Evolutionary conservation across 2,888 invertebrate genomes (phyloP).

Genomic region (Acheta domesticus): DNA sequence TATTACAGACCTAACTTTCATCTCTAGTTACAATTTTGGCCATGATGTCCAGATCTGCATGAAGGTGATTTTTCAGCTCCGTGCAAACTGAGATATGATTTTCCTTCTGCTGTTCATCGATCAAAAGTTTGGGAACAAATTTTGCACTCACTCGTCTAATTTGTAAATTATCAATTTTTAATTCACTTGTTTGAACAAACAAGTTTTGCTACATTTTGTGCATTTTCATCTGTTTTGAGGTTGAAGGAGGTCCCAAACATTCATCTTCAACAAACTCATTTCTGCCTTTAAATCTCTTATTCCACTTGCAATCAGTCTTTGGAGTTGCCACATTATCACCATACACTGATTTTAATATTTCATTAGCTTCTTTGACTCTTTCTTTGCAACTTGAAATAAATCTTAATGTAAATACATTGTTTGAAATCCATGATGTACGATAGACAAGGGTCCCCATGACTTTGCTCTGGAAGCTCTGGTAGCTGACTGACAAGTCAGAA

Average conservation of each 20-base stretch:
- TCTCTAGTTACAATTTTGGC: slow-evolving; percentile 23
- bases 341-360: neutral
- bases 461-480: too few species aligned
- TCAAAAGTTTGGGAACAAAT: neutral
- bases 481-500: too few species aligned
- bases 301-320: neutral
- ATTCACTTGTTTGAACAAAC: neutral
- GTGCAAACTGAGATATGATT: slow-evolving; percentile 5
- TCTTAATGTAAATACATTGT: neutral
- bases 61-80: slow-evolving; percentile 20
- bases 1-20: neutral
- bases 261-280: slow-evolving; percentile 18
- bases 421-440: too few species aligned
- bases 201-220: neutral
- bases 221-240: too few species aligned
- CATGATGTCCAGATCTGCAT: slow-evolving; percentile 20
- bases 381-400: slow-evolving; percentile 19
- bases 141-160: neutral
- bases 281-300: neutral
- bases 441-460: too few species aligned
- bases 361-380: slow-evolving; percentile 23
- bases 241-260: neutral
- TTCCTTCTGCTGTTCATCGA: neutral
- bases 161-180: neutral
- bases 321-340: neutral